Percentiles rank a stretch among this genome's conserved stretches.
phyloP scores from a whole-genome alignment of 2,888 invertebrate species.

The Cordylochernes scorpioides region DNA sequence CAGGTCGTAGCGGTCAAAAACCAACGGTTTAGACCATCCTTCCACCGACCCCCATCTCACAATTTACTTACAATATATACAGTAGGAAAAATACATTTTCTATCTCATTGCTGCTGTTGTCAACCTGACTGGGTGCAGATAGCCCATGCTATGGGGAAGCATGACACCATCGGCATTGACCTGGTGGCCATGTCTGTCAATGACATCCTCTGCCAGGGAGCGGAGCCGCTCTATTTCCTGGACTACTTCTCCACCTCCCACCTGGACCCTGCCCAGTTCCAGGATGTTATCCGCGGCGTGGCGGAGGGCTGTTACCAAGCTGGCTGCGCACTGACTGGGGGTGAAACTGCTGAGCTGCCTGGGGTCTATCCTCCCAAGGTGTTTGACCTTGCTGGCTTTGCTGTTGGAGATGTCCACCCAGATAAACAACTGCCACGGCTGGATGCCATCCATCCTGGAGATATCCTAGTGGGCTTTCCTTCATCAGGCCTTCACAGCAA shows the following conservation, averaged over 20 bases:
- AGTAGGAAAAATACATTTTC: too few species aligned
- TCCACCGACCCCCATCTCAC: too few species aligned
- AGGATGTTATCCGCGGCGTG: neutral
- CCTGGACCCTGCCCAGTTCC: neutral
- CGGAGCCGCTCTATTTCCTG: neutral
- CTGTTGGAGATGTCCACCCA: constrained; percentile 20
- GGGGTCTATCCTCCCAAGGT: neutral
- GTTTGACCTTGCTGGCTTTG: neutral
- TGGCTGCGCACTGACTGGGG: neutral
- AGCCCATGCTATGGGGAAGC: constrained; percentile 21
- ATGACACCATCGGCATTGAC: neutral
- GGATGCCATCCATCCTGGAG: neutral
- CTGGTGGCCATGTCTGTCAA: neutral
- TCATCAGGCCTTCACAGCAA: neutral
- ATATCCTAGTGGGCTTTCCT: neutral
- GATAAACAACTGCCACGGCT: constrained; percentile 38
- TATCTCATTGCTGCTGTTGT: too few species aligned
- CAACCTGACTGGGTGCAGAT: too few species aligned
- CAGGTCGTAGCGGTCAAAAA: too few species aligned
- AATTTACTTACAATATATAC: too few species aligned
- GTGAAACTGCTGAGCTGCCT: constrained; percentile 1
- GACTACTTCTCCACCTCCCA: neutral
- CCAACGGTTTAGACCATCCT: too few species aligned
- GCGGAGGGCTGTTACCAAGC: neutral
- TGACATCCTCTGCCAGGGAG: neutral